These are phyloP conservation scores for Sebastolobus altivelis DNA, from an alignment of 2,797 vertebrate genomes.

Conservation along the genomic window DNA sequence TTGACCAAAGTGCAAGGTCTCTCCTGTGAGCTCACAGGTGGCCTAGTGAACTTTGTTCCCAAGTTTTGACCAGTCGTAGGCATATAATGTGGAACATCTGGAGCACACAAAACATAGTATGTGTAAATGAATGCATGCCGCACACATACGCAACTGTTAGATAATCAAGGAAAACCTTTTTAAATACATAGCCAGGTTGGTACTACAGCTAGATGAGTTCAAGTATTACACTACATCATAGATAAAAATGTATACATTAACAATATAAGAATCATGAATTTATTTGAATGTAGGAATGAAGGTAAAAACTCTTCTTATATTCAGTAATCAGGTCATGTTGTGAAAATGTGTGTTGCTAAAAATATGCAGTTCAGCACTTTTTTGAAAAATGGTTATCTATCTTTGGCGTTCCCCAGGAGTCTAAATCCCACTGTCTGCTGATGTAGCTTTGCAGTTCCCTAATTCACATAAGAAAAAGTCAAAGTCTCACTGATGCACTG, in stretches of 20 bases:
- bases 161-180: not conserved
- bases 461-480: slow-evolving; percentile 68
- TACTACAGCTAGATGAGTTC: not conserved
- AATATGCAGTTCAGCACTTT: not conserved
- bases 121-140: not conserved
- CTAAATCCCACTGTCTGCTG: slow-evolving; percentile 45
- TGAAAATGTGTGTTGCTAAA: not conserved
- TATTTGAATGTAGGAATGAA: not conserved
- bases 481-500: slow-evolving; percentile 70
- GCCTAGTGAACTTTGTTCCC: slow-evolving; percentile 24
- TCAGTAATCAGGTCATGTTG: not conserved
- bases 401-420: slow-evolving; percentile 39
- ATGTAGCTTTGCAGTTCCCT: slow-evolving; percentile 50
- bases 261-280: not conserved
- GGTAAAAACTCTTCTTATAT: not conserved
- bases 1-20: slow-evolving; percentile 65
- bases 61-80: slow-evolving; percentile 13
- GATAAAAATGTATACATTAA: not conserved
- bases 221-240: not conserved
- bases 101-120: not conserved
- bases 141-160: not conserved
- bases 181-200: not conserved
- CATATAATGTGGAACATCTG: slow-evolving; percentile 13
- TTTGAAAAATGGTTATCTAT: slow-evolving; percentile 5
- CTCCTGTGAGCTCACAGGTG: slow-evolving; percentile 3